Evolutionary conservation across 2,888 invertebrate genomes (phyloP).

Genomic region (Mayetiola destructor): DNA sequence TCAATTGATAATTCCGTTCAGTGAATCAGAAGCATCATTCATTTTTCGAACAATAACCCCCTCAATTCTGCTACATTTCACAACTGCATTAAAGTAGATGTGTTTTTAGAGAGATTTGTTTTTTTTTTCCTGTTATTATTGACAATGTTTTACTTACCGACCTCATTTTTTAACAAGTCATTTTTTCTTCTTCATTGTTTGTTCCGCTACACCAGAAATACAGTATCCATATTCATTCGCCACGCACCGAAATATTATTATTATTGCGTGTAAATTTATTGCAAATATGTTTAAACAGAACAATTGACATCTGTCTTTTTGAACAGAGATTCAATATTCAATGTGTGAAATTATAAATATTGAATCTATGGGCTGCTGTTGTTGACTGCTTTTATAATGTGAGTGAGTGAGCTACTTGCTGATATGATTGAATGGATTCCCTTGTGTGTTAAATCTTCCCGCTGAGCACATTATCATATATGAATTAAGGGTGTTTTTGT

Average conservation of each 20-base stretch:
- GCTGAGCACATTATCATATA: slow-evolving; percentile 16
- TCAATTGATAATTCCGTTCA: slow-evolving; percentile 1
- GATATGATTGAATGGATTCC: background rate
- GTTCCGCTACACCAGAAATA: background rate
- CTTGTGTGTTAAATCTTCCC: slow-evolving; percentile 13
- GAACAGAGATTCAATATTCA: slow-evolving; percentile 22
- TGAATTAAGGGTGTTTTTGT: slow-evolving; percentile 14
- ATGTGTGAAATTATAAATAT: slow-evolving; percentile 26
- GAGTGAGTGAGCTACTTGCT: background rate
- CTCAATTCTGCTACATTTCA: background rate
- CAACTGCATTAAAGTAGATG: background rate
- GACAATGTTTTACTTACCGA: background rate
- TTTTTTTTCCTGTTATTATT: background rate
- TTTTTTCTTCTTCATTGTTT: background rate
- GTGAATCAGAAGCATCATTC: background rate
- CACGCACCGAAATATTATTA: slow-evolving; percentile 6
- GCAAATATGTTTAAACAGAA: slow-evolving; percentile 18
- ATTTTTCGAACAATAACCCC: background rate
- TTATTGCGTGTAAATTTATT: slow-evolving; percentile 14
- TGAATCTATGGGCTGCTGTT: background rate
- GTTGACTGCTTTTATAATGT: background rate
- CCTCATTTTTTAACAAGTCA: background rate
- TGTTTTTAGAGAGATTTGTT: background rate
- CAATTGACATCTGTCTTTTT: slow-evolving; percentile 26
- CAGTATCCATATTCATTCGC: background rate